Base-by-base conservation (phyloP, 2,888 invertebrate species). In the Drosophila tripunctata region DNA sequence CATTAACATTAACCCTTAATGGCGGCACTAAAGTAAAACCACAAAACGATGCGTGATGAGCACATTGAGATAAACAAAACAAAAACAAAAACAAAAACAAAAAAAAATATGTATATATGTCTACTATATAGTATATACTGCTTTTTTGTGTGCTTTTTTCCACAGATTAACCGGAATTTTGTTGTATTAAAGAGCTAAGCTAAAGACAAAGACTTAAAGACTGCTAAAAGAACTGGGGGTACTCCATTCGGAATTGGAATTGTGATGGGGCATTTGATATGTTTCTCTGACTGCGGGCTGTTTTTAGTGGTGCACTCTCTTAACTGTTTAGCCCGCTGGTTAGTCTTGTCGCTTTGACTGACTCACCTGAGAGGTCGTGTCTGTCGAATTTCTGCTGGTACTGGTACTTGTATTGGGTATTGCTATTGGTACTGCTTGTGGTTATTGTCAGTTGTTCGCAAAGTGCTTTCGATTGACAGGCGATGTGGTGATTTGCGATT, bases 31-130 rank as follows among this genome's bases (percentile, higher is more conserved):
- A 80, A 80, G 76, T 67, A 67, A 77, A 65, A 68, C 84, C 82
- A 82, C 82, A 82, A 84, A 86, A 85, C 84, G 78, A 76, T 74
- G 82, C 87, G 68, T 83, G 82, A 83, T 82, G 82, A 86, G 87
- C 87, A 86, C 87, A 87, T 82, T 84, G 71, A 86, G 82, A 82
- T 82, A 82, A 82, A 83, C 81, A 85, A 75, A 51, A 58, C 51
- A 63, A 65, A 47, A 54, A 24, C 24, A 27, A 10, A 8, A 27
- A 21, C 21, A 21, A 21, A 21, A 21, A 21, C 10, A 10, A 58
- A 72, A 55, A 63, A 44, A 72, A 10, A 27, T 27, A 27, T 27
- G 10, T 31, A 57, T 14, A 22, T 12, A 27, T 17, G 10, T 27
- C 3, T 21, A 54, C 3, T 10, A 54, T 19, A 48, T 12, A 58